Percentiles rank a stretch among this genome's conserved stretches.
Evolutionary conservation across 2,113 vertebrate genomes (phyloP).

Genomic region (Percopsis transmontana): DNA sequence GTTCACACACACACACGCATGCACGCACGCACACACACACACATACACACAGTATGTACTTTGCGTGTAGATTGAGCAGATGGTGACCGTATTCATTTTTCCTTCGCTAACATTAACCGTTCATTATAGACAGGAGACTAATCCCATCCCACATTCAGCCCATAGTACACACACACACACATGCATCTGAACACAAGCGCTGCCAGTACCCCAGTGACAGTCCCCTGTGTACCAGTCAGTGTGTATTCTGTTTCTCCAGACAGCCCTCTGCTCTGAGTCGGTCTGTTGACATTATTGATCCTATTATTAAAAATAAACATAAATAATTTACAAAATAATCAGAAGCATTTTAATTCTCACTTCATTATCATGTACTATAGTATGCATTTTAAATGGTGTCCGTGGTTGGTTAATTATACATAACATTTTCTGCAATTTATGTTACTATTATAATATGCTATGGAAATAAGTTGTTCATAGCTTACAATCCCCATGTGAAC

Average conservation of each 20-base stretch:
- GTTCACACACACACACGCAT: constrained; percentile 50
- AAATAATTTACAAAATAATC: too few species aligned
- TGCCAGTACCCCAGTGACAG: constrained; percentile 64
- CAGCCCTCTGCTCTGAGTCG: constrained; percentile 73
- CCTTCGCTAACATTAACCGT: constrained; percentile 81
- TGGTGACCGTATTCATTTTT: constrained; percentile 85
- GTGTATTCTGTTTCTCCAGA: constrained; percentile 73
- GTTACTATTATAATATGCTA: too few species aligned
- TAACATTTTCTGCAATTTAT: too few species aligned
- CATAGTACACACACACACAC: constrained; percentile 58
- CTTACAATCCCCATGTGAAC: constrained; percentile 16
- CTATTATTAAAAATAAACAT: neutral
- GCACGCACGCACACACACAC: constrained; percentile 55
- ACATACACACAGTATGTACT: constrained; percentile 58
- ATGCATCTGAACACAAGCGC: constrained; percentile 12
- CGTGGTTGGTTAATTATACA: too few species aligned
- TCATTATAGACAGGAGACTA: constrained; percentile 81
- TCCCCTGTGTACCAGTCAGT: constrained; percentile 62
- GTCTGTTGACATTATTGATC: constrained; percentile 76
- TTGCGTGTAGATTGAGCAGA: constrained; percentile 79
- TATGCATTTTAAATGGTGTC: too few species aligned
- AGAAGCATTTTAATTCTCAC: too few species aligned
- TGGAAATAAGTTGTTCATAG: too few species aligned
- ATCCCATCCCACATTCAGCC: constrained; percentile 78
- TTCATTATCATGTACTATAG: too few species aligned